Evolutionary conservation across 2,888 invertebrate genomes (phyloP).

Genomic region (Tyria jacobaeae): DNA sequence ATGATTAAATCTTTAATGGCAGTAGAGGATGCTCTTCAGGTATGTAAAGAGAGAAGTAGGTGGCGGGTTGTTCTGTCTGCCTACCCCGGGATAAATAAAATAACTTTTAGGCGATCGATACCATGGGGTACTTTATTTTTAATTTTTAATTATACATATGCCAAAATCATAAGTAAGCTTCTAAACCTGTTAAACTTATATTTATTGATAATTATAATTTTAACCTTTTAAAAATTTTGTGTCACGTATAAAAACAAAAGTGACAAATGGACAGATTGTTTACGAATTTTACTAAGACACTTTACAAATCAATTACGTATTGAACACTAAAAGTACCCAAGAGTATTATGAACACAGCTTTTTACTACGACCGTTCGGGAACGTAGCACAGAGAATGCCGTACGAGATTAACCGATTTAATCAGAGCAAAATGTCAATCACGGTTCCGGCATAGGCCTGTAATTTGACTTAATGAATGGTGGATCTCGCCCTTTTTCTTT

Average conservation of each 20-base stretch:
- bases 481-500: constrained; percentile 23
- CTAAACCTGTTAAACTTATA: no score
- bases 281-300: background rate
- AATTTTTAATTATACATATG: no score
- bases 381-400: constrained; percentile 12
- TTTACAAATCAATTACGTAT: background rate
- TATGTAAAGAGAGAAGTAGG: no score
- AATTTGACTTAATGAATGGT: constrained; percentile 30
- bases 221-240: no score
- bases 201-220: no score
- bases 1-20: no score
- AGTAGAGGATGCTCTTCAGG: no score
- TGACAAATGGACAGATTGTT: background rate
- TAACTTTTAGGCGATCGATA: no score
- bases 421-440: constrained; percentile 42
- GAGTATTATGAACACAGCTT: background rate
- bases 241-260: background rate
- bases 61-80: no score
- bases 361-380: constrained; percentile 4
- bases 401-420: constrained; percentile 23
- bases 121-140: no score
- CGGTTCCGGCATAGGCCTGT: constrained; percentile 13
- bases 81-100: no score
- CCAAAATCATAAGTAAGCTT: no score
- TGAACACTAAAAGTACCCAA: background rate